Evolutionary conservation across 2,113 vertebrate species (phyloP).

Genomic region (Chrysemys picta): DNA sequence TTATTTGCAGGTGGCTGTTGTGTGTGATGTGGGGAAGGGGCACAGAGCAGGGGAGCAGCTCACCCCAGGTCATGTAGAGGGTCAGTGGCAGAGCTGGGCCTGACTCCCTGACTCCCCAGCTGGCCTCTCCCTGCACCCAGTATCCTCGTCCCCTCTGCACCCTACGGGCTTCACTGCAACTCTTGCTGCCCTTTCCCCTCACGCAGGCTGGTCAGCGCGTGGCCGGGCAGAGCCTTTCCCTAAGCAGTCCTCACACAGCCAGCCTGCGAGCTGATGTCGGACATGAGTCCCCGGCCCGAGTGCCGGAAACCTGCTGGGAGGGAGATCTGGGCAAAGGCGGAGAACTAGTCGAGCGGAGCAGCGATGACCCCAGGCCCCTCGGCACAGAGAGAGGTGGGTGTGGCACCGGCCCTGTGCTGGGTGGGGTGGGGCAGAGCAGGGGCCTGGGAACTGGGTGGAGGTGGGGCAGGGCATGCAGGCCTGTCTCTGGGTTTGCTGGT

Average conservation of each 20-base stretch:
- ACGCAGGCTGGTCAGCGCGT: not conserved
- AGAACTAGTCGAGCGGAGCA: constrained; percentile 17
- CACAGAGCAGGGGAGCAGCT: not conserved
- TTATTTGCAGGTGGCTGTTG: not conserved
- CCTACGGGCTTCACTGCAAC: not conserved
- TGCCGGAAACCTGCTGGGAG: fast-evolving
- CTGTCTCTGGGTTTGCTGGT: no score
- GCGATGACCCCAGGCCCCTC: not conserved
- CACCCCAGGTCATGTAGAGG: not conserved
- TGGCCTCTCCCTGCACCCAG: fast-evolving
- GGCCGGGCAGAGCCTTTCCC: not conserved
- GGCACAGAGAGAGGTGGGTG: constrained; percentile 54
- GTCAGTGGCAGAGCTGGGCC: not conserved
- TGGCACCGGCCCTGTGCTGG: not conserved
- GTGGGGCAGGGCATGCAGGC: no score
- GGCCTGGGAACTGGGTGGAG: no score
- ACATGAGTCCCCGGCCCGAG: not conserved
- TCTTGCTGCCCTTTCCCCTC: not conserved
- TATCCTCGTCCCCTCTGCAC: no score
- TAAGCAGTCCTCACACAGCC: fast-evolving
- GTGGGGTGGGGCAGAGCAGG: no score
- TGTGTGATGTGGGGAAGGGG: not conserved
- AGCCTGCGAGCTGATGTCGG: not conserved
- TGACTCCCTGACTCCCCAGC: not conserved
- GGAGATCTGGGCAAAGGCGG: not conserved